Conservation (phyloP, 1,140 invertebrate genomes). For the Heliconius melpomene region DNA sequence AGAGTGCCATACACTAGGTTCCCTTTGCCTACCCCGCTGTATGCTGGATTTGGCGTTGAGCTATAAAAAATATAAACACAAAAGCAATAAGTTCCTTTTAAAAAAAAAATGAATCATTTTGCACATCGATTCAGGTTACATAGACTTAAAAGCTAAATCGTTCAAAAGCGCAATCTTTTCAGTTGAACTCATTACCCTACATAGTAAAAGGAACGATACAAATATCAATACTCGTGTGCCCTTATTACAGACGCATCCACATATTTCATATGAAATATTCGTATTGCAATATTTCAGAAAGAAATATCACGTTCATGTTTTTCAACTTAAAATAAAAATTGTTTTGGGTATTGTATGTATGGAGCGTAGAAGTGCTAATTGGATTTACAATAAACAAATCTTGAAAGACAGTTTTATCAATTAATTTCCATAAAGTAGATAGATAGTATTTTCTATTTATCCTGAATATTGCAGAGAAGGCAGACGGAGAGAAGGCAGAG, state of each 20-base stretch:
- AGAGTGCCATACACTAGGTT: no score
- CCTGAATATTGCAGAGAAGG: no score
- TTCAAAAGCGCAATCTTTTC: neutral
- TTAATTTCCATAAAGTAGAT: neutral
- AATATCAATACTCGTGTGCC: neutral
- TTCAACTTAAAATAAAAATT: neutral
- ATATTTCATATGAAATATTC: neutral
- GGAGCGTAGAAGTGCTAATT: neutral
- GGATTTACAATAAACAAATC: no score
- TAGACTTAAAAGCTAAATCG: neutral
- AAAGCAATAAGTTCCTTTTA: neutral
- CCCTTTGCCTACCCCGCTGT: no score
- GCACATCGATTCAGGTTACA: neutral
- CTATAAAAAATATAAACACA: neutral
- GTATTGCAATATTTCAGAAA: neutral
- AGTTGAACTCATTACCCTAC: conserved; percentile 8
- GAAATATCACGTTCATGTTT: neutral
- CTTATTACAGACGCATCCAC: neutral
- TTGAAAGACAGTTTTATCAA: neutral
- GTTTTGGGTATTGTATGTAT: neutral
- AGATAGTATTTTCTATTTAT: neutral
- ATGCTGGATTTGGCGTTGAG: no score
- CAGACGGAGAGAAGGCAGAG: no score
- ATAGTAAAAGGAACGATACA: neutral
- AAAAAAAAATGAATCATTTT: neutral